Evolutionary conservation across 2,797 vertebrate genomes (phyloP), one percentile per base, ranked within the genome.

Genomic region (Myoxocephalus aenaeus): DNA sequence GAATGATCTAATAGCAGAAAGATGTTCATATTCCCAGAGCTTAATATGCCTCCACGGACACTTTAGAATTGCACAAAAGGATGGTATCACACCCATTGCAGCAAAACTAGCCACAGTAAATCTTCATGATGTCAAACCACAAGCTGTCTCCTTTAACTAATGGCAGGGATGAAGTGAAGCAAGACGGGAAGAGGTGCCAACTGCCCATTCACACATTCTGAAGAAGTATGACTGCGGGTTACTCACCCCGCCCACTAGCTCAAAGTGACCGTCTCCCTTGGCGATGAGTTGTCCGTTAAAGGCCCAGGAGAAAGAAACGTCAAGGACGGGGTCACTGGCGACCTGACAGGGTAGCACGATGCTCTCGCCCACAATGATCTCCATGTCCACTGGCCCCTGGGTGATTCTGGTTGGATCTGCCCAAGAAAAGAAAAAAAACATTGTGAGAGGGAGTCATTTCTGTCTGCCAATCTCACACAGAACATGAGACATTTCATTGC

Each of bases 181-280:
- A 65, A 57, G 65, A 86, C 54, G 78, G 73, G 71, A 78, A 78
- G 48, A 90, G 80, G 87, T 88, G 91, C 81, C 89, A 92, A 87
- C 63, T 81, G 82, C 44, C 86, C 85, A 82, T 92, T 91, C 72
- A 18, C 90, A 91, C 73, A 2, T 87, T 80, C 76, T 70, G 61
- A 82, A 75, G 48, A 70, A 64, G 73, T 42, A 80, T 18, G 54
- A 74, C 70, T 68, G 79, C 2, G 4, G 62, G 62, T 80, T 81
- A 95, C 98, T 98, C 92, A 99, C 98, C 96, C 97, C 97, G 56
- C 97, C 97, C 58, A 97, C 97, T 44, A 96, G 96, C 92, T 98
- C 97, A 88, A 98, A 97, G 92, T 99, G 97, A 32, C 96, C 93
- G 50, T 96, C 94, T 0, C 96, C 96, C 61, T 95, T 96, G 92